phyloP scores from a whole-genome alignment of 2,888 invertebrate species.

The Cheilosia soror region DNA sequence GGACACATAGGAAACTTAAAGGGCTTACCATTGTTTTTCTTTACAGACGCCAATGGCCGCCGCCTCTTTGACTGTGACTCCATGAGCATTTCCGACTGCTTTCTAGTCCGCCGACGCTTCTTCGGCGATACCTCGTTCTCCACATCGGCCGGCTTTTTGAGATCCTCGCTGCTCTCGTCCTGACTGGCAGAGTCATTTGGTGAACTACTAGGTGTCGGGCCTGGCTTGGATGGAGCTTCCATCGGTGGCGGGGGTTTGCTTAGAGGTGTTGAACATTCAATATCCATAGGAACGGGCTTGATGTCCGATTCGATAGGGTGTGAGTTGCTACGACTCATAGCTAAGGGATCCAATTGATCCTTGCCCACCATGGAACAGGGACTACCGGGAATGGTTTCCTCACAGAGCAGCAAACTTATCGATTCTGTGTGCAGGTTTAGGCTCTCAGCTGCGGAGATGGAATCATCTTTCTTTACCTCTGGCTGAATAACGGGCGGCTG shows the following conservation, averaged over 20 bases:
- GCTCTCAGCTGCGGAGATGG: constrained; percentile 78
- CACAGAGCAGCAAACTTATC: constrained; percentile 91
- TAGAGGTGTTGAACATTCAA: constrained; percentile 74
- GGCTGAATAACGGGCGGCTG: constrained; percentile 37
- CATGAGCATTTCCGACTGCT: constrained; percentile 82
- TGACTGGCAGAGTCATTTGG: constrained; percentile 82
- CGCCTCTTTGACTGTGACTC: constrained; percentile 83
- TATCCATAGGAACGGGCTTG: constrained; percentile 81
- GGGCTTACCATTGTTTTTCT: constrained; percentile 79
- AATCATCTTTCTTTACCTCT: constrained; percentile 76
- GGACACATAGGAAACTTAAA: not conserved
- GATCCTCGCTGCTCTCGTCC: constrained; percentile 83
- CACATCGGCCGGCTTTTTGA: constrained; percentile 80
- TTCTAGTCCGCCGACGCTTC: constrained; percentile 84
- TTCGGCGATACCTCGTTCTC: constrained; percentile 82
- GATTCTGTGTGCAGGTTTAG: constrained; percentile 85
- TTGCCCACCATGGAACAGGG: constrained; percentile 88
- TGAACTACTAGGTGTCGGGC: constrained; percentile 80
- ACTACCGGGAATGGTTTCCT: constrained; percentile 95
- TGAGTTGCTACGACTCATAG: constrained; percentile 86
- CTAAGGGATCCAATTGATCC: constrained; percentile 79
- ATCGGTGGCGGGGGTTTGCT: constrained; percentile 63
- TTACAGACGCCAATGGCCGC: constrained; percentile 78
- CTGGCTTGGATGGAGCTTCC: constrained; percentile 71
- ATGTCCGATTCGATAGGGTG: constrained; percentile 81